A percentile compares a stretch with the other conserved stretches of the same genome.
phyloP scores from a whole-genome alignment of 2,113 vertebrate species.

The Nicator chloris region DNA sequence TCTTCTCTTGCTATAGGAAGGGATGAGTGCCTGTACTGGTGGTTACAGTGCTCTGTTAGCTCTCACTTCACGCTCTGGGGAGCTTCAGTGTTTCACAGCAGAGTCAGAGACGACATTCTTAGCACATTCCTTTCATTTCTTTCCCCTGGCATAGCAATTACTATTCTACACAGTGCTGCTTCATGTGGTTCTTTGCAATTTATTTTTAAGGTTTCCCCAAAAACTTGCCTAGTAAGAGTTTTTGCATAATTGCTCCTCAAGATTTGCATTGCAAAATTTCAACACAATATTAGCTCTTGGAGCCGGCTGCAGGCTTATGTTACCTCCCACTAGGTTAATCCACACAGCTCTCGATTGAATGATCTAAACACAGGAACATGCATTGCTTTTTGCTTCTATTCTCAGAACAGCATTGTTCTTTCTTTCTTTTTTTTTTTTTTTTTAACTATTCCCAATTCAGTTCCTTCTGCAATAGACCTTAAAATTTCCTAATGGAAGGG shows the following conservation, averaged over 20 bases:
- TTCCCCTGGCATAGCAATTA: background rate
- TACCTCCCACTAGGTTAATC: background rate
- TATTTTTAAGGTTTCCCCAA: constrained; percentile 27
- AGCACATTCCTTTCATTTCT: constrained; percentile 6
- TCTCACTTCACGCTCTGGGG: background rate
- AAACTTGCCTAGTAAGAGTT: constrained; percentile 35
- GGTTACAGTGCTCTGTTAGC: background rate
- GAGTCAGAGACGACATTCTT: background rate
- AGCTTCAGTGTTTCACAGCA: background rate
- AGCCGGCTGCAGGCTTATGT: background rate
- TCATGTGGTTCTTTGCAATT: constrained; percentile 44
- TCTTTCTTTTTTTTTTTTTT: background rate
- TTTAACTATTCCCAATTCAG: background rate
- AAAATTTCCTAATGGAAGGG: background rate
- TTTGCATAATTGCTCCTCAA: constrained; percentile 18
- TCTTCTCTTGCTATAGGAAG: background rate
- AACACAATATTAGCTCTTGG: background rate
- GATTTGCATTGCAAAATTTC: constrained; percentile 35
- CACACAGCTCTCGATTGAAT: background rate
- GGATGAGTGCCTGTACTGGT: background rate
- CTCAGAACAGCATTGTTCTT: background rate
- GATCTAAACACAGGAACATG: background rate
- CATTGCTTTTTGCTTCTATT: background rate
- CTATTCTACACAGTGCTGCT: background rate
- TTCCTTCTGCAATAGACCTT: background rate